phyloP scores from a whole-genome alignment of 1,140 invertebrate genomes.

The Drosophila pruinosa region DNA sequence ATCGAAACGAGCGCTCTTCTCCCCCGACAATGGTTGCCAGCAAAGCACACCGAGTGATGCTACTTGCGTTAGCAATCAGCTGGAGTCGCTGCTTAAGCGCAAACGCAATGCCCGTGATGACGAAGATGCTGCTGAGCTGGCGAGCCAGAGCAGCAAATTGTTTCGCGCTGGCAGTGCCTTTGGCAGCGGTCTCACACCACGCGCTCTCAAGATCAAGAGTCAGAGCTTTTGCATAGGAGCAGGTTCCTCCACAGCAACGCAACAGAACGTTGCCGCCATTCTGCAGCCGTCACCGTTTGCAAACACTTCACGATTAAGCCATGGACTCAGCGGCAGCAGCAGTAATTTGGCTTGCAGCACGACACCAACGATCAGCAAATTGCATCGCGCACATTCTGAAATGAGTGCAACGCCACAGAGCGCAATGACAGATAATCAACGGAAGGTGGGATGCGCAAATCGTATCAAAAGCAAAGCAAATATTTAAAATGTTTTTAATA shows the following conservation, averaged over 20 bases:
- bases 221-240: constrained; percentile 82
- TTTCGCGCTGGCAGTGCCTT: constrained; percentile 49
- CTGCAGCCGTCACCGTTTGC: neutral
- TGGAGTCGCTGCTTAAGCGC: constrained; percentile 69
- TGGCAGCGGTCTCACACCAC: constrained; percentile 64
- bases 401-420: constrained; percentile 58
- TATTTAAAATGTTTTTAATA: neutral
- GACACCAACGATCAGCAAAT: constrained; percentile 38
- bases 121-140: constrained; percentile 61
- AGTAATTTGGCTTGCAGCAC: constrained; percentile 33
- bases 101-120: constrained; percentile 68
- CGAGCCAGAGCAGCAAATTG: constrained; percentile 72
- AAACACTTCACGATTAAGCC: constrained; percentile 29
- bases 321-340: constrained; percentile 49
- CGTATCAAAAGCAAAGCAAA: neutral
- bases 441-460: constrained; percentile 55
- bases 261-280: neutral
- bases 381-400: constrained; percentile 69
- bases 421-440: constrained; percentile 74
- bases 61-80: constrained; percentile 50
- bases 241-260: constrained; percentile 68
- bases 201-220: constrained; percentile 79
- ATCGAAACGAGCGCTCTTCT: constrained; percentile 85
- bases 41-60: neutral
- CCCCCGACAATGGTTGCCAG: constrained; percentile 65